Evolutionary conservation across 23 tunicate species (phyloP).

Genomic region (Trididemnum miniatum): DNA sequence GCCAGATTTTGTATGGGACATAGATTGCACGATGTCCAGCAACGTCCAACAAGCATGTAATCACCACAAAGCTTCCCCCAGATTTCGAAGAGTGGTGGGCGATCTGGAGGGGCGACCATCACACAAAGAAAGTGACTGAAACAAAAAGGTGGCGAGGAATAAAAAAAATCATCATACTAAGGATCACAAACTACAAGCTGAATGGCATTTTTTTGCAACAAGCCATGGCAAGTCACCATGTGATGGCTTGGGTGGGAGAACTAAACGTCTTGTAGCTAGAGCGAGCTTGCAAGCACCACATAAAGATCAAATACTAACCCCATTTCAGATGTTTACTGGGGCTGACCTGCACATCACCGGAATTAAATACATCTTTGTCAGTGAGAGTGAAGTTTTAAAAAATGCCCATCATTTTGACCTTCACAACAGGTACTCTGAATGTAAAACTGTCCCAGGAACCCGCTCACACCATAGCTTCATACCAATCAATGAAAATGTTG

Average conservation of each 20-base stretch:
- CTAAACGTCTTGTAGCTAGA: conserved; percentile 29
- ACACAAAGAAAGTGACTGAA: no score
- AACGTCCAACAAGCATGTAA: no score
- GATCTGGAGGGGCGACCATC: no score
- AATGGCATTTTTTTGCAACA: no score
- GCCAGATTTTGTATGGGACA: no score
- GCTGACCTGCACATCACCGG: neutral
- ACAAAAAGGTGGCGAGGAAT: no score
- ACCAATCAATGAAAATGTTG: neutral
- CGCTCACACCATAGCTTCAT: conserved; percentile 13
- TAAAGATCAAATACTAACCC: neutral
- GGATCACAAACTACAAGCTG: neutral
- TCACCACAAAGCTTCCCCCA: no score
- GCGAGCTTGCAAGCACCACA: conserved; percentile 8
- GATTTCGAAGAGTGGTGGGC: no score
- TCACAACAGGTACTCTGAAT: neutral
- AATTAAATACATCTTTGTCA: conserved; percentile 4
- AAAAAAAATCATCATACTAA: neutral
- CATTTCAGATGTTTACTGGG: conserved; percentile 2
- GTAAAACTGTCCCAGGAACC: conserved; percentile 1
- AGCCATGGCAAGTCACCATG: no score
- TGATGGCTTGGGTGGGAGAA: no score
- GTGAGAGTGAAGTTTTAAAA: neutral
- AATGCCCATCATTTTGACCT: conserved; percentile 6
- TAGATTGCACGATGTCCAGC: no score